Conservation (phyloP, 1,140 invertebrate species). For the Idris sp. region DNA sequence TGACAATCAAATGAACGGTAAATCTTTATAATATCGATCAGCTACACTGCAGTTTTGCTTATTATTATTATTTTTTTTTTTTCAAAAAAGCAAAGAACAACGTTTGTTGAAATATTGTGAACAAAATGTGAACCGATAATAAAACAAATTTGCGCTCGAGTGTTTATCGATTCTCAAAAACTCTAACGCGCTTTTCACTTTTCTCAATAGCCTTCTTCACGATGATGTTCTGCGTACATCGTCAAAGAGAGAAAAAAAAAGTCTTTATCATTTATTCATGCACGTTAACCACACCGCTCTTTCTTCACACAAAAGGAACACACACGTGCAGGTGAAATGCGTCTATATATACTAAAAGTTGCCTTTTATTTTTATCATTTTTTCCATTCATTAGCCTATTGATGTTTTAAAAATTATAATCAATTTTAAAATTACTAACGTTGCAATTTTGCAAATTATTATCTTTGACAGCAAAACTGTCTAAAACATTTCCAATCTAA, state of each 20-base stretch:
- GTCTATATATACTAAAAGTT: no score
- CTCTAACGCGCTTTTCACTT: slow-evolving; percentile 3
- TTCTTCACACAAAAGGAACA: slow-evolving; percentile 20
- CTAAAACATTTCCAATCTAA: background rate
- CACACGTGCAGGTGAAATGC: slow-evolving; percentile 3
- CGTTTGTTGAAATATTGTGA: no score
- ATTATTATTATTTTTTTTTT: no score
- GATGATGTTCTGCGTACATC: slow-evolving; percentile 27
- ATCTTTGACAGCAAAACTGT: no score
- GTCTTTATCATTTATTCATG: slow-evolving; percentile 46
- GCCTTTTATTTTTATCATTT: slow-evolving; percentile 28
- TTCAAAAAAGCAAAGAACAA: no score
- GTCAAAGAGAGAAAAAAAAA: slow-evolving; percentile 36
- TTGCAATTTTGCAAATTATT: no score
- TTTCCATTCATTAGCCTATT: slow-evolving; percentile 3
- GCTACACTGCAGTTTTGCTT: no score
- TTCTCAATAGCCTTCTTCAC: slow-evolving; percentile 30
- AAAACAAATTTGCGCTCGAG: slow-evolving; percentile 5
- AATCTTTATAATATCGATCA: no score
- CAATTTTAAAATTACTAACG: no score
- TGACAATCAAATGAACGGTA: no score
- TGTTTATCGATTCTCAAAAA: background rate
- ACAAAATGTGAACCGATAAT: background rate
- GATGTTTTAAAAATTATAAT: slow-evolving; percentile 6
- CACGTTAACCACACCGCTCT: slow-evolving; percentile 22